Conservation (phyloP, 2,797 vertebrate species). For the Gymnothorax javanicus region DNA sequence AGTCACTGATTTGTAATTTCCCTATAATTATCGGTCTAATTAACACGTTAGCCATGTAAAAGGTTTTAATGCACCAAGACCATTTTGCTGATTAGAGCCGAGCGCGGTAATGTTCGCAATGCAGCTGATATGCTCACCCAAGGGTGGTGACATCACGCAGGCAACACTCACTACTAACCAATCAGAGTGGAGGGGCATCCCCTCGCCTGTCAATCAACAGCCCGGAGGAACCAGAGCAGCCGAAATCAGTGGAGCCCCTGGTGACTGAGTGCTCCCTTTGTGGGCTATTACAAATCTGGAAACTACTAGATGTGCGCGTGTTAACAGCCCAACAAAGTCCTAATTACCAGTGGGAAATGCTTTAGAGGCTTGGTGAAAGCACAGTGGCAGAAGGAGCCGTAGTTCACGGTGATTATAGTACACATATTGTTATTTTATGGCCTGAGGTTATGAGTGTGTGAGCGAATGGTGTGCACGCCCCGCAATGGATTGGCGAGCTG, state of each 20-base stretch:
- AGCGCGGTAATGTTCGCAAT: background rate
- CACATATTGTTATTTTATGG: no score
- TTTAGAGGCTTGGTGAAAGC: no score
- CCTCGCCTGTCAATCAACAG: background rate
- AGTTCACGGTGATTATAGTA: no score
- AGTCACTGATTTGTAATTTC: slow-evolving; percentile 10
- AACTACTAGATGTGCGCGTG: no score
- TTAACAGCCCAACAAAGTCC: no score
- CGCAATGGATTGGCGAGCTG: no score
- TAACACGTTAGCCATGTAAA: background rate
- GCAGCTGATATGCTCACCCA: background rate
- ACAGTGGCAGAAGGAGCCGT: no score
- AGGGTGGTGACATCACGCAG: background rate
- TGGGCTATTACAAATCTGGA: no score
- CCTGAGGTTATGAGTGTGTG: no score
- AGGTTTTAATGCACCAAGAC: background rate
- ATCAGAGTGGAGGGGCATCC: background rate
- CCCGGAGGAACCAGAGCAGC: background rate
- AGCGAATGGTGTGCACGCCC: no score
- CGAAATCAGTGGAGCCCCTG: background rate
- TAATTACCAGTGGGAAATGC: no score
- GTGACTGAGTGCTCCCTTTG: background rate
- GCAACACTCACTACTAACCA: background rate
- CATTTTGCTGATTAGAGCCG: background rate
- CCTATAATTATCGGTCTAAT: background rate